Percentiles rank a stretch among this genome's conserved stretches.
phyloP scores from a whole-genome alignment of 2,797 vertebrate species.

The Simalia tracyae region DNA sequence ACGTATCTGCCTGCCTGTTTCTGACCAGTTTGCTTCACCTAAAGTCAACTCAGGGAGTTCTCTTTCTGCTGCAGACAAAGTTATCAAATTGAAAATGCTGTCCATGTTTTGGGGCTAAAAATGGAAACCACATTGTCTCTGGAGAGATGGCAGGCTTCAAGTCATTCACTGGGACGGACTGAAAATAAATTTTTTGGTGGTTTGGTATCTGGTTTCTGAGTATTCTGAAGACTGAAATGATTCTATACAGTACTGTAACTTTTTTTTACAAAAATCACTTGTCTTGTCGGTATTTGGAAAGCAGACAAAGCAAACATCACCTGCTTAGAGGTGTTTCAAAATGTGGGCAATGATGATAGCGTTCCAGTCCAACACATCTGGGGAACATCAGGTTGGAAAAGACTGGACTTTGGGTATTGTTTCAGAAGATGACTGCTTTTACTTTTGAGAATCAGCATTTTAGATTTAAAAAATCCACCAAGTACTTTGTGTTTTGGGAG shows the following conservation, averaged over 20 bases:
- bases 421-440: not conserved
- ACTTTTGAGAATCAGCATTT: not conserved
- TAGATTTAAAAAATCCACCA: not conserved
- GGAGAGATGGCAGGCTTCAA: not conserved
- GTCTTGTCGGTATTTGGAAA: not conserved
- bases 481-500: not conserved
- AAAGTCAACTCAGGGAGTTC: constrained; percentile 5
- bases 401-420: not conserved
- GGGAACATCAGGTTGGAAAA: not conserved
- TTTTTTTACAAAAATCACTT: not conserved
- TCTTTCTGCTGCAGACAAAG: not conserved
- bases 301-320: not conserved
- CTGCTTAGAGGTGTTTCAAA: not conserved
- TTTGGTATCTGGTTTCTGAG: not conserved
- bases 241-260: not conserved
- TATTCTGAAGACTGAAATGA: not conserved
- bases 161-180: not conserved
- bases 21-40: constrained; percentile 14
- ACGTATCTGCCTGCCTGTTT: constrained; percentile 2
- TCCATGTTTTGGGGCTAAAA: not conserved
- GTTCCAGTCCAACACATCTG: not conserved
- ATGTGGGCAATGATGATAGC: not conserved
- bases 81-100: not conserved
- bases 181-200: not conserved
- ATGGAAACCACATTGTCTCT: not conserved